Evolutionary conservation across 2,888 invertebrate species (phyloP), one percentile per base, ranked within the genome.

Genomic region (Drosophila pseudotalamancana): DNA sequence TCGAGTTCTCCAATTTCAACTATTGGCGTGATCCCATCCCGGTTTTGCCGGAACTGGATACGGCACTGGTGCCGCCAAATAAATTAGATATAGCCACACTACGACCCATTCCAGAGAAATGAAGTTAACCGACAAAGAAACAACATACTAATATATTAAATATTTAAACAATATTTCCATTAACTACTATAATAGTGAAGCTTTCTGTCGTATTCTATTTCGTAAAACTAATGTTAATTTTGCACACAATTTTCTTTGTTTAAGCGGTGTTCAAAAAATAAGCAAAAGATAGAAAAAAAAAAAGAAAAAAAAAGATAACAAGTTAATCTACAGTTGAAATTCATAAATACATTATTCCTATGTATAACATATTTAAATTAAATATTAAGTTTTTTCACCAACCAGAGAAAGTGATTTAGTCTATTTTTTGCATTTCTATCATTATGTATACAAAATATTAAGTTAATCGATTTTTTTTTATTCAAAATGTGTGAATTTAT

Each of bases 11-110:
- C 63, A 95, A 96, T 88, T 97, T 98, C 81, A 95, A 96, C 87
- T 99, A 95, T 92, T 99, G 99, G 99, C 95, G 98, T 73, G 96
- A 97, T 76, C 98, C 98, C 8, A 93, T 98, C 71, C 94, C 94
- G 2, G 93, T 94, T 67, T 80, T 94, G 67, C 73, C 79, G 6
- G 88, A 88, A 32, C 54, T 91, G 50, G 87, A 89, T 21, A 73
- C 69, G 29, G 61, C 40, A 0, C 39, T 64, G 53, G 72, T 72
- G 55, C 18, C 68, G 4, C 42, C 64, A 61, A 60, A 48, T 16
- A 69, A 79, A 48, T 37, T 63, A 11, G 83, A 84, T 29, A 51
- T 49, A 25, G 57, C 79, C 54, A 81, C 90, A 34, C 79, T 90
- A 69, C 73, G 84, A 61, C 87, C 90, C 83, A 91, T 91, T 90